Evolutionary conservation across 2,797 vertebrate genomes (phyloP), one percentile per base, ranked within the genome.

Genomic region (Chiroxiphia lanceolata): DNA sequence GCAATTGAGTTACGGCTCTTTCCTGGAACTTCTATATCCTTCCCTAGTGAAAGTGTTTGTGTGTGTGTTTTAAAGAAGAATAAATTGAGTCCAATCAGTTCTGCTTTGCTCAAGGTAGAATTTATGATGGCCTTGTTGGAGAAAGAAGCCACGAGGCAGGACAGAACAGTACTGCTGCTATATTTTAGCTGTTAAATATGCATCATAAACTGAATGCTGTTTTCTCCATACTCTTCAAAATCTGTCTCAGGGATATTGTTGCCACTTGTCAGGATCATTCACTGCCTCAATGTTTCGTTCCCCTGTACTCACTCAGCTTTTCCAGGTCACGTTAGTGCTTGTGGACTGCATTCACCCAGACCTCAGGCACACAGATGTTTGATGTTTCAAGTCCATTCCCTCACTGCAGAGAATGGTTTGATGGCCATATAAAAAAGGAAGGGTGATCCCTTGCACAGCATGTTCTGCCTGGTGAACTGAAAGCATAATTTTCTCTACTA

Each of bases 1-100:
- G 89, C 94, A 96, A 95, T 95, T 97, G 96, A 97, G 95, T 97
- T 97, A 97, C 25, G 1, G 90, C 92, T 96, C 94, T 91, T 97
- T 96, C 95, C 95, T 93, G 92, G 94, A 96, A 97, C 68, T 95
- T 91, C 87, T 88, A 60, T 94, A 80, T 94, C 84, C 78, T 94
- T 91, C 94, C 72, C 82, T 64, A 48, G 79, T 85, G 91, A 85
- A 87, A 87, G 76, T 90, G 64, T 96, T 92, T 96, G 82, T 82
- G 47, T 83, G 82, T 94, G 83, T 80, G 56, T 96, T 94, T 96
- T 94, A 93, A 94, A 92, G 89, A 96, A 80, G 84, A 89, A 95
- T 92, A 93, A 96, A 95, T 87, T 87, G 76, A 92, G 60, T 76
- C 57, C 20, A 70, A 87, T 94, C 89, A 87, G 74, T 85, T 95